Evolutionary conservation across 2,888 invertebrate species (phyloP), one percentile per base, ranked within the genome.

Genomic region (Alloscopus bannaensis): DNA sequence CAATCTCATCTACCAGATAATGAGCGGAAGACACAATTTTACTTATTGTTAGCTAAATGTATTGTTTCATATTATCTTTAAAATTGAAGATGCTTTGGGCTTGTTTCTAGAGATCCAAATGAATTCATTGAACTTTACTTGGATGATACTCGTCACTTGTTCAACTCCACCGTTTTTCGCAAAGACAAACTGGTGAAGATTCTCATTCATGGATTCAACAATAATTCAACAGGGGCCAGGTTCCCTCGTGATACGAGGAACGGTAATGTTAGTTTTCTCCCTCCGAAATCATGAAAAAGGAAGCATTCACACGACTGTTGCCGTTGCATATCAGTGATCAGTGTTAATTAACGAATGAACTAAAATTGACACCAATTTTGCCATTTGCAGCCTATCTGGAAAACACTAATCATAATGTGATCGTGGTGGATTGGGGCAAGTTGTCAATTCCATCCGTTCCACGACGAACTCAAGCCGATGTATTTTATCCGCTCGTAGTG

Each of bases 351-450:
- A 60, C 26, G n/a, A 11, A 28, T 45, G 45, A 11, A 16, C 45
- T 45, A 4, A 11, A 16, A 45, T 18, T 45, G 45, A 16, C 13
- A 45, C 13, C n/a, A 45, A 45, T 18, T 45, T 45, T 16, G 13
- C 13, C 13, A 13, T 47, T 45, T 89, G 18, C 88, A 90, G 92
- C 89, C 0, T 91, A 92, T 84, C 87, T 92, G 86, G 84, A 90
- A 79, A 88, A 89, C 71, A 90, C 90, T 55, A 88, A 92, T 83
- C 91, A 91, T 87, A 92, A 92, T 85, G 88, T 93, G 0, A 90
- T 93, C 62, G 90, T 91, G 0, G 88, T 92, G 0, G 92, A 93
- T 87, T 93, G 92, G 88, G 90, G 90, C 8, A 90, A 90, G 0
- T 87, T 93, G 66, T 92, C 91, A 0, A 62, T 66, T 2, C 78